Evolutionary conservation across 2,113 vertebrate species (phyloP).

Genomic region (Thalassarche chlororhynchos): DNA sequence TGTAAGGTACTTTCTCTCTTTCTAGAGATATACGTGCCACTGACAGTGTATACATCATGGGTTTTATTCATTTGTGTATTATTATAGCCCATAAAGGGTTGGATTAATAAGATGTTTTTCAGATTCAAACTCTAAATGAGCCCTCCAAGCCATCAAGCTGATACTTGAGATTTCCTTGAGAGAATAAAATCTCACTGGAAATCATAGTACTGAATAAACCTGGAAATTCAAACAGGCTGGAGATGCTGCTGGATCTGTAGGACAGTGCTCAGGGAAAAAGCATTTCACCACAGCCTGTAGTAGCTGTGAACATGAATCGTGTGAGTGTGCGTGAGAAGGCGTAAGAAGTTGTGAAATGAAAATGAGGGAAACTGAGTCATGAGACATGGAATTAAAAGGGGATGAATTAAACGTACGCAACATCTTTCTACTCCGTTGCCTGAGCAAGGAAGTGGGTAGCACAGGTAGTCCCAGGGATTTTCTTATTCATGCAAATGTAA

Average conservation of each 20-base stretch:
- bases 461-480: not conserved
- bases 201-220: not conserved
- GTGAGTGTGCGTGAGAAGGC: not conserved
- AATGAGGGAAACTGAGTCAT: not conserved
- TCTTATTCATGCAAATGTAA: not conserved
- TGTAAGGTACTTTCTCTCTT: not conserved
- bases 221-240: not conserved
- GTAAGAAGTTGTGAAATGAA: not conserved
- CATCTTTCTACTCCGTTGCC: not conserved
- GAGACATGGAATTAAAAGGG: not conserved
- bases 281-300: not conserved
- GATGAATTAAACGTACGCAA: not conserved
- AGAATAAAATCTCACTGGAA: not conserved
- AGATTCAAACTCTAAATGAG: not conserved
- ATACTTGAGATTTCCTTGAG: not conserved
- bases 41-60: too few species aligned
- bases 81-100: not conserved
- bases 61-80: not conserved
- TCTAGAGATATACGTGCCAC: not conserved
- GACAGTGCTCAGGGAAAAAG: not conserved
- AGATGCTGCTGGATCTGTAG: not conserved
- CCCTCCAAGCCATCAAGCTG: not conserved
- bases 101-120: not conserved
- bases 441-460: not conserved
- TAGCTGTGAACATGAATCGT: fast-evolving